A percentile compares a stretch with the other conserved stretches of the same genome.
Conservation (phyloP, 2,888 invertebrate genomes). For the Kuschelorhynchus macadamiae region DNA sequence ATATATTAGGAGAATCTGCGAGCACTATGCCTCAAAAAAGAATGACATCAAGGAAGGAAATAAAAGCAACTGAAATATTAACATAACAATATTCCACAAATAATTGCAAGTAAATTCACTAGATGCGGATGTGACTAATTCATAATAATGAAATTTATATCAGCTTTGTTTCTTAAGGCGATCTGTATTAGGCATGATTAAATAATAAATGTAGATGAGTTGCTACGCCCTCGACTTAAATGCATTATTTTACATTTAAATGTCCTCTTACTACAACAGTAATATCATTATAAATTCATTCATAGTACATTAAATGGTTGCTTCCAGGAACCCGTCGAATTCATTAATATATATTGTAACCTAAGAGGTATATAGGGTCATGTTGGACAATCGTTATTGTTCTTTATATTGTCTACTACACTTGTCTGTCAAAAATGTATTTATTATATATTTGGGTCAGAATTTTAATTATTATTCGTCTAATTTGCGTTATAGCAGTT, state of each 20-base stretch:
- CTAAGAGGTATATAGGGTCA: slow-evolving; percentile 29
- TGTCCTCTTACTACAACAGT: slow-evolving; percentile 39
- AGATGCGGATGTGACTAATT: slow-evolving; percentile 40
- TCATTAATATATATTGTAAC: slow-evolving; percentile 31
- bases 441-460: not conserved
- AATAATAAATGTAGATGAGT: slow-evolving; percentile 52
- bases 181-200: slow-evolving; percentile 50
- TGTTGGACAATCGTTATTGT: slow-evolving; percentile 23
- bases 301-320: slow-evolving; percentile 38
- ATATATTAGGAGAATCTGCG: too few species aligned
- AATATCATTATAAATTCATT: slow-evolving; percentile 46
- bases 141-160: slow-evolving; percentile 45
- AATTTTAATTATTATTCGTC: not conserved
- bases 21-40: too few species aligned
- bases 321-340: slow-evolving; percentile 42
- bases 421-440: not conserved
- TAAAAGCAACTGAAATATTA: too few species aligned
- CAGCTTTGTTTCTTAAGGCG: slow-evolving; percentile 39
- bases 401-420: slow-evolving; percentile 1
- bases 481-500: too few species aligned
- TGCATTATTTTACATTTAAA: slow-evolving; percentile 50
- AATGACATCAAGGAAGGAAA: too few species aligned
- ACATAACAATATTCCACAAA: too few species aligned
- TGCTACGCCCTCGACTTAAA: slow-evolving; percentile 50
- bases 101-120: too few species aligned